These are phyloP conservation scores for Hydropotes inermis DNA, from an alignment of 2,113 vertebrate genomes.

Conservation along the genomic window DNA sequence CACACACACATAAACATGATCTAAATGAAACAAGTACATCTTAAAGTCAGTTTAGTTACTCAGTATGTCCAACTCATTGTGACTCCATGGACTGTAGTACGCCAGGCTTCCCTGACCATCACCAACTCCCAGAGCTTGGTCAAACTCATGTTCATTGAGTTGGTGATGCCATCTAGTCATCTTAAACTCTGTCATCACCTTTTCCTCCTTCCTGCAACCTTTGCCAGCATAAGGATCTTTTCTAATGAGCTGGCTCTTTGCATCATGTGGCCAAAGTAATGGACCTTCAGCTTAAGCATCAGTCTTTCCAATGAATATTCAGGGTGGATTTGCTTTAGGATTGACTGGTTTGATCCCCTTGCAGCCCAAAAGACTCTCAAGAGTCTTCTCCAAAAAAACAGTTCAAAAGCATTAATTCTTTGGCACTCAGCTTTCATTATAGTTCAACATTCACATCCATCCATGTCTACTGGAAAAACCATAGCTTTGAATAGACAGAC, in stretches of 20 bases:
- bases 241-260: neutral
- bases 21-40: neutral
- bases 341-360: neutral
- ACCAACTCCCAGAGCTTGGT: neutral
- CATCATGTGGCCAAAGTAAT: neutral
- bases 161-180: neutral
- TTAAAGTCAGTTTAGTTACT: neutral
- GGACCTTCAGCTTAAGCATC: neutral
- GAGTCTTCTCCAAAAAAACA: neutral
- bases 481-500: neutral
- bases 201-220: neutral
- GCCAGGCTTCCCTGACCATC: neutral
- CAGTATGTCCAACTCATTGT: neutral
- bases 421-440: fast-evolving
- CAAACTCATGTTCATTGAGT: neutral
- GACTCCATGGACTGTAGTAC: fast-evolving
- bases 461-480: neutral
- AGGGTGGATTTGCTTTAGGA: neutral
- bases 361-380: neutral
- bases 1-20: neutral
- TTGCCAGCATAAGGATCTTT: neutral
- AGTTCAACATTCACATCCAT: neutral
- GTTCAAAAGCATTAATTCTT: neutral
- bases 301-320: neutral
- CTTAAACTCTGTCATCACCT: neutral